Evolutionary conservation across 2,113 vertebrate species (phyloP).

Genomic region (Halcyon senegalensis): DNA sequence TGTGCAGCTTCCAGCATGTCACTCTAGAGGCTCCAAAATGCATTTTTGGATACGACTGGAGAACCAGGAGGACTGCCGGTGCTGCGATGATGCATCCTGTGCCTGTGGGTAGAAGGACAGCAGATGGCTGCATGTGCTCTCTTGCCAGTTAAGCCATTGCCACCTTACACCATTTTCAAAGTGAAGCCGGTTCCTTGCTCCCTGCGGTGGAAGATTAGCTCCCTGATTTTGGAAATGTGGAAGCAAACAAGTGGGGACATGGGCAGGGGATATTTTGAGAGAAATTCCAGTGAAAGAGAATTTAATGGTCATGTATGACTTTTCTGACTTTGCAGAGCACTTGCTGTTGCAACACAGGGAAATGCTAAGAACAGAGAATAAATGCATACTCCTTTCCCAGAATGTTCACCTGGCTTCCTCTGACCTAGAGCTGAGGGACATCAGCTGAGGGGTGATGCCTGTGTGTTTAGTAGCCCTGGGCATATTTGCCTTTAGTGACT

Average conservation of each 20-base stretch:
- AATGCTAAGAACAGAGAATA: background rate
- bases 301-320: background rate
- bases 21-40: background rate
- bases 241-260: background rate
- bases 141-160: background rate
- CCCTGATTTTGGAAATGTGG: background rate
- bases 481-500: background rate
- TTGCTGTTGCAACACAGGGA: background rate
- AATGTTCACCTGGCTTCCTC: background rate
- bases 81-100: background rate
- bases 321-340: background rate
- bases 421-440: background rate
- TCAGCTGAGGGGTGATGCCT: background rate
- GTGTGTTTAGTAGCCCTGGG: background rate
- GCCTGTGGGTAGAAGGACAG: background rate
- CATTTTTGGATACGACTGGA: rapidly evolving
- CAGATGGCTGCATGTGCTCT: background rate
- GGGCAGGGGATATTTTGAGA: background rate
- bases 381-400: background rate
- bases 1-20: rapidly evolving
- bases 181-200: background rate
- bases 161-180: background rate
- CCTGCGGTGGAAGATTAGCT: background rate
- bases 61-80: background rate
- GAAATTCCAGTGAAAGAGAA: background rate